Base-by-base conservation (phyloP, 2,888 invertebrate genomes). In the Athrips mouffetella region DNA sequence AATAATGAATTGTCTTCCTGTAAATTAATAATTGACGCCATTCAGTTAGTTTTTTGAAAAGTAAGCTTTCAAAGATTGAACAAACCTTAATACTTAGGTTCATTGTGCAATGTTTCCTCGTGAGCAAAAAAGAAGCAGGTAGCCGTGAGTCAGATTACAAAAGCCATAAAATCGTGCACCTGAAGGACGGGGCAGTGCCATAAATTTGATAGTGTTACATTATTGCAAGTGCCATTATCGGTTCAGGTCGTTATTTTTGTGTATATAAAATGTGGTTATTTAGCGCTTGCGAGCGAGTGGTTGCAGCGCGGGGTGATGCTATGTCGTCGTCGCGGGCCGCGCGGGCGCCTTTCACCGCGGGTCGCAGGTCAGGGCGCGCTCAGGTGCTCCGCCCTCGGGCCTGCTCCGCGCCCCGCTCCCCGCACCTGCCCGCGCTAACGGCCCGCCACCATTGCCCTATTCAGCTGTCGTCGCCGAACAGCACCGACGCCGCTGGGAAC, bases 291-390 rank as follows among this genome's bases (percentile, higher is more conserved):
- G 29, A 31, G 44, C 31, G 31, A 29, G 29, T 37, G 20, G 25
- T 41, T 18, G 37, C 37, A 16, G 15, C 16, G 33, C 15, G 33
- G 20, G 45, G 72, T 74, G 80, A 73, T 75, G 80, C 71, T 73
- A 73, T 82, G 83, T 80, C 78, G 77, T 71, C 73, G 45, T 30
- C 27, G 30, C 45, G 44, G 70, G 60, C 70, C 67, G 76, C 76
- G 73, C 81, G 76, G 65, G 83, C 84, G 85, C 87, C 87, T 88
- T 87, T 88, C 87, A 88, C 87, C 83, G 75, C 83, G 65, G 87
- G 87, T 88, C 87, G 82, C 69, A 85, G 87, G 87, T 87, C 87
- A 88, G 87, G 87, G 87, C 86, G 87, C 86, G 77, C 87, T 87
- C 85, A 82, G 87, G 87, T 83, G 87, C 87, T 81, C 85, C 84